Base-by-base conservation (phyloP, 2,797 vertebrate genomes). In the Malurus leucopterus region DNA sequence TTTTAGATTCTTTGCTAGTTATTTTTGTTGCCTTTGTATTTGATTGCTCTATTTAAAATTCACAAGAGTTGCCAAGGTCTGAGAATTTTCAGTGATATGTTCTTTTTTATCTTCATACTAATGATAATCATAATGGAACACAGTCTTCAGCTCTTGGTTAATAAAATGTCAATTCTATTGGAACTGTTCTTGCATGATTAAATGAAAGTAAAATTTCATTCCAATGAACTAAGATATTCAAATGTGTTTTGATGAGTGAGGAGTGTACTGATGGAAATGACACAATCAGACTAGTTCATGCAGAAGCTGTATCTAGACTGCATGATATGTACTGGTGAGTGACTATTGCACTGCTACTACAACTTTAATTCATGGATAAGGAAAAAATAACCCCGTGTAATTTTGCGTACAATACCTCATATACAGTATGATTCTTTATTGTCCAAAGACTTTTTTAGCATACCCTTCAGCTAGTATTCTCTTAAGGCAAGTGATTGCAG, bases 11-110 rank as follows among this genome's bases (percentile, higher is more conserved):
- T 76, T 80, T 95, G 62, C 74, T 86, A 80, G 30, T 68, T 87
- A 94, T 91, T 88, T 92, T 95, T 93, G 47, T 95, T 95, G 47
- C 38, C 61, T 72, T 44, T 92, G 49, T 83, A 69, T 79, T 94
- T 81, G 15, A 58, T 34, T 84, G 49, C 64, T 93, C 93, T 95
- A 91, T 54, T 59, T 95, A 50, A 82, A 93, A 67, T 94, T 81
- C 30, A 75, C 43, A 74, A 84, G 53, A 68, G 30, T 89, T 89
- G 9, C 21, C 18, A 54, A 63, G 80, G 20, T 22, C 26, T 41
- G 21, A 79, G 51, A 88, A 68, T 54, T 58, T 16, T 44, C 30
- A 63, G 41, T 32, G 10, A 20, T 61, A 27, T 8, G 3, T 44
- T 67, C 2, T 63, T 90, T 67, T 50, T 49, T 36, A 9, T 62